These are phyloP conservation scores for Axinella damicornis DNA, from an alignment of 37 sponge, comb jelly and placozoan species.

Conservation along the genomic window DNA sequence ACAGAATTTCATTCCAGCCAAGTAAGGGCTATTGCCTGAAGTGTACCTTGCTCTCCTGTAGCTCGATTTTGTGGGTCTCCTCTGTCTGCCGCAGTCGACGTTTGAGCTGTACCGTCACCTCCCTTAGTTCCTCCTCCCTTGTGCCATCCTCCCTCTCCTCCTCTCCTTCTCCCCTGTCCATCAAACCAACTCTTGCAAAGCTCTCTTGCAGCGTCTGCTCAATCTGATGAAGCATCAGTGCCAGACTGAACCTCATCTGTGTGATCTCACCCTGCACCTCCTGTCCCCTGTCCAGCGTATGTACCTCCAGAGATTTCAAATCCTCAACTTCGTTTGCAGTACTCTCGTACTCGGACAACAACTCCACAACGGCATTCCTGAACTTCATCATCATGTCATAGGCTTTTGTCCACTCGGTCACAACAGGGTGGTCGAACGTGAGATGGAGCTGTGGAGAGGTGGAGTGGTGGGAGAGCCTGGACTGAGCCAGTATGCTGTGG, in stretches of 20 bases:
- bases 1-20: too few relatives aligned
- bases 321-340: neutral
- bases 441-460: neutral
- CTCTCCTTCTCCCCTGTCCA: neutral
- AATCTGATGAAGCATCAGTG: conserved; percentile 60
- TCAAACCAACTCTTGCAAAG: neutral
- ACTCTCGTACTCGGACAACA: conserved; percentile 3
- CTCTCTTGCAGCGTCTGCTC: conserved; percentile 57
- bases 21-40: too few relatives aligned
- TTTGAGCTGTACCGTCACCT: conserved; percentile 3
- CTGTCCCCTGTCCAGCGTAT: neutral
- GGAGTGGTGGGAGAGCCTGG: conserved; percentile 33
- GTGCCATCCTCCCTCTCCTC: neutral
- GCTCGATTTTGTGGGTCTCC: conserved; percentile 41
- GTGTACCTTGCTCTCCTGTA: conserved; percentile 24
- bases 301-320: conserved; percentile 16
- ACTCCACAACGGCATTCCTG: conserved; percentile 42
- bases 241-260: conserved; percentile 66
- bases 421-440: conserved; percentile 56
- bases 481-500: conserved; percentile 1
- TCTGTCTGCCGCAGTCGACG: conserved; percentile 17
- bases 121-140: conserved; percentile 15
- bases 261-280: conserved; percentile 68
- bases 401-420: conserved; percentile 61
- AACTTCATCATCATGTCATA: conserved; percentile 60